phyloP scores from a whole-genome alignment of 2,113 vertebrate species.

The Perca fluviatilis region DNA sequence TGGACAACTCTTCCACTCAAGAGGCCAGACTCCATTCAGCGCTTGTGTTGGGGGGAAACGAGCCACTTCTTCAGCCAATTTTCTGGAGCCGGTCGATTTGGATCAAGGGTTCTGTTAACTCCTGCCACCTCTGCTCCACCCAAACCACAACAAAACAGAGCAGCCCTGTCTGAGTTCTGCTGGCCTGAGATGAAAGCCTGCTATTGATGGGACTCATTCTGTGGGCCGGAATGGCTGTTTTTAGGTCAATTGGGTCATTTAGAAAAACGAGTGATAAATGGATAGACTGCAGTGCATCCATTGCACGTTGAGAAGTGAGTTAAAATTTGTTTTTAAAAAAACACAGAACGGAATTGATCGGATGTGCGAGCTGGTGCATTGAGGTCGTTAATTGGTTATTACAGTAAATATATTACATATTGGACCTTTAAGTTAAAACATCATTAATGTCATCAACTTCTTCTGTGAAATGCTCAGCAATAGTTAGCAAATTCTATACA shows the following conservation, averaged over 20 bases:
- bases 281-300: conserved; percentile 40
- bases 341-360: too few relatives aligned
- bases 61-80: conserved; percentile 35
- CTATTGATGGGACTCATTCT: conserved; percentile 73
- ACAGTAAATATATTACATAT: too few relatives aligned
- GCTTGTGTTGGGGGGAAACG: neutral
- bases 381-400: too few relatives aligned
- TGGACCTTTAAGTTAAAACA: too few relatives aligned
- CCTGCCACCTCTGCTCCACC: conserved; percentile 56
- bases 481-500: too few relatives aligned
- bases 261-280: conserved; percentile 64
- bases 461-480: too few relatives aligned
- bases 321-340: too few relatives aligned
- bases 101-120: conserved; percentile 68
- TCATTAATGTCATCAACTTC: too few relatives aligned
- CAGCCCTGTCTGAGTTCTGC: conserved; percentile 46
- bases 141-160: conserved; percentile 63
- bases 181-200: conserved; percentile 71
- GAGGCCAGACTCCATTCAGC: conserved; percentile 22
- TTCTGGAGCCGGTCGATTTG: conserved; percentile 62
- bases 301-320: conserved; percentile 76
- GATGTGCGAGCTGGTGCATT: too few relatives aligned
- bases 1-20: conserved; percentile 21
- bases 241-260: conserved; percentile 70
- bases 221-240: conserved; percentile 55